These are phyloP conservation scores for Leptoclinus maculatus DNA, from an alignment of 2,797 vertebrate species.

Conservation along the genomic window DNA sequence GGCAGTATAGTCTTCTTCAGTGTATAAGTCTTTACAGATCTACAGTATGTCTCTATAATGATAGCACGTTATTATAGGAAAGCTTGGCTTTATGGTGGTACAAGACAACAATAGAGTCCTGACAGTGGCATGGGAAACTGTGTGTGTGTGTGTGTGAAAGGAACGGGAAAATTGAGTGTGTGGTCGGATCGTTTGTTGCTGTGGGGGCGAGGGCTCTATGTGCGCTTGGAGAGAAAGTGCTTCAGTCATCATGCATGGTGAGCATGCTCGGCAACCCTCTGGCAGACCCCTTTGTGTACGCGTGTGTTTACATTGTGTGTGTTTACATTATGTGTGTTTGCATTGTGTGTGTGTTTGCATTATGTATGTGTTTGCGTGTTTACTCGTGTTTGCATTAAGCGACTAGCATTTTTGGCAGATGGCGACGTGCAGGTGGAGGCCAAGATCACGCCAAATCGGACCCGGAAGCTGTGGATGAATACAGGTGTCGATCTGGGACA, in stretches of 20 bases:
- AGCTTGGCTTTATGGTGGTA: slow-evolving; percentile 77
- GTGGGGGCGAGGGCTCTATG: slow-evolving; percentile 73
- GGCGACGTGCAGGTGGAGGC: slow-evolving; percentile 21
- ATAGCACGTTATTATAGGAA: slow-evolving; percentile 80
- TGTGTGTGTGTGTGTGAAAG: slow-evolving; percentile 18
- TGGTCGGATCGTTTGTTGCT: slow-evolving; percentile 33
- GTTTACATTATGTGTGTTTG: slow-evolving; percentile 42
- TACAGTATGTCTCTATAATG: slow-evolving; percentile 82
- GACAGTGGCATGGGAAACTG: slow-evolving; percentile 72
- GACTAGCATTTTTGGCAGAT: slow-evolving; percentile 31
- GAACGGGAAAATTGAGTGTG: slow-evolving; percentile 1
- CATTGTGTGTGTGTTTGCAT: slow-evolving; percentile 53
- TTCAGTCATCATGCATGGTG: slow-evolving; percentile 78
- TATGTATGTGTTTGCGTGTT: slow-evolving; percentile 61
- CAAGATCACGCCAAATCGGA: slow-evolving; percentile 5
- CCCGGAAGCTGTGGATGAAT: slow-evolving; percentile 25
- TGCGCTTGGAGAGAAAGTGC: slow-evolving; percentile 87
- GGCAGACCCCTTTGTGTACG: slow-evolving; percentile 60
- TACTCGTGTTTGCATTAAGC: slow-evolving; percentile 41
- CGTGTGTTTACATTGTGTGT: slow-evolving; percentile 47
- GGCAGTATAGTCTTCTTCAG: slow-evolving; percentile 88
- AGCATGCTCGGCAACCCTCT: slow-evolving; percentile 75
- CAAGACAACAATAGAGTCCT: slow-evolving; percentile 78
- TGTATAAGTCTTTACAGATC: slow-evolving; percentile 87
- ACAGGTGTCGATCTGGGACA: slow-evolving; percentile 1